Conservation (phyloP, 2,888 invertebrate genomes). For the Athrips mouffetella region DNA sequence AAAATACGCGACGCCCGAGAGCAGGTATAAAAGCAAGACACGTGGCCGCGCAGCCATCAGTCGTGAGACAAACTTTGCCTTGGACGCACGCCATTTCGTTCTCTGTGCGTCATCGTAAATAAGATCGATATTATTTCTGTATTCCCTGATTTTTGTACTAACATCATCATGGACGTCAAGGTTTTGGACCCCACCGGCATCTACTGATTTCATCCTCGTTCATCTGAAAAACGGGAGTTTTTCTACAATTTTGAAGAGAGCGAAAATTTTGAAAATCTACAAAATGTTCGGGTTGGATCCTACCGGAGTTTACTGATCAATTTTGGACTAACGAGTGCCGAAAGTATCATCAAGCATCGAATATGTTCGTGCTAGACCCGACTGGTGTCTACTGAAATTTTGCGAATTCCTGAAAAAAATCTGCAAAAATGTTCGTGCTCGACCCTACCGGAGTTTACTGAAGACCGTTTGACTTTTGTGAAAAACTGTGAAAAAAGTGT, state of each 20-base stretch:
- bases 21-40: conserved; percentile 66
- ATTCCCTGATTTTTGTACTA: conserved; percentile 32
- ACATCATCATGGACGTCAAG: conserved; percentile 61
- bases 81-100: conserved; percentile 51
- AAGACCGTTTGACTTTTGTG: conserved; percentile 38
- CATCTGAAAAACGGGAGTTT: conserved; percentile 15
- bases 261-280: conserved; percentile 24
- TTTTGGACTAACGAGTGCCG: conserved; percentile 15
- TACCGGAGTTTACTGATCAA: conserved; percentile 62
- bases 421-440: conserved; percentile 58
- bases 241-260: conserved; percentile 25
- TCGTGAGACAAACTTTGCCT: conserved; percentile 48
- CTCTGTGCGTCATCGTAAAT: conserved; percentile 58
- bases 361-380: conserved; percentile 63
- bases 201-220: conserved; percentile 43
- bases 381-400: conserved; percentile 49
- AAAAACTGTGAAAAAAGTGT: conserved; percentile 38
- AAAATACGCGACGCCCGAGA: conserved; percentile 68
- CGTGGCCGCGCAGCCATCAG: conserved; percentile 62
- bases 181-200: conserved; percentile 73
- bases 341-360: conserved; percentile 32
- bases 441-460: conserved; percentile 71
- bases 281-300: conserved; percentile 64
- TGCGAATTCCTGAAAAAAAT: conserved; percentile 20
- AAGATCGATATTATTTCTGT: conserved; percentile 59